Evolutionary conservation across 1,140 invertebrate genomes (phyloP), one percentile per base, ranked within the genome.

Genomic region (Lepeophtheirus salmonis): DNA sequence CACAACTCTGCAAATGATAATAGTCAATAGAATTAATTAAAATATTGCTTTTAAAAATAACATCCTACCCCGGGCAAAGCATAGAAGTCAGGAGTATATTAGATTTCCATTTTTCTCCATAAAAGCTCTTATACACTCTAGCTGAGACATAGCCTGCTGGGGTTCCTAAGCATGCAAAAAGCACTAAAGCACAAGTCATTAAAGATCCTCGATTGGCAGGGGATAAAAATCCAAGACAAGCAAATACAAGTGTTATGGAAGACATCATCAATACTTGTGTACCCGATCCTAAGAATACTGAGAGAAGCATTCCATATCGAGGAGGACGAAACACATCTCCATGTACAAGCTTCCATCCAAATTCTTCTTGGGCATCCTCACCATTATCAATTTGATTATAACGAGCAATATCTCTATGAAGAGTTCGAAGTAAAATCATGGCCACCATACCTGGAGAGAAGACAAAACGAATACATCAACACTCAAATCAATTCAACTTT

Each of bases 341-440:
- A 69, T 95, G 89, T 1, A 95, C 89, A 48, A 98, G 74, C 74
- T 98, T 98, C 95, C 95, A 98, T 18, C 95, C 94, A 76, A 97
- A 97, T 71, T 97, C 92, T 74, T 98, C 95, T 75, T 95, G 80
- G 12, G 91, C 91, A 77, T 97, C 94, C 75, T 98, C 95, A 10
- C 86, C 86, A 65, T 83, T 86, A 68, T 89, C 86, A 77, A 89
- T 89, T 76, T 89, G 63, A 18, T 61, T 61, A 23, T 61, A 61
- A 2, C 59, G 16, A 16, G 92, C 92, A 68, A 98, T 97, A 74
- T 99, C 95, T 73, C 96, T 95, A 70, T 97, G 92, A 25, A 99
- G 74, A 17, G 94, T 98, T 61, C 95, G 78, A 57, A 99, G 72
- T 71, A 99, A 79, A 67, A 98, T 98, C 92, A 98, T 97, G 12